Conservation (phyloP, 2,797 vertebrate genomes). For the Psittacula derbiana region DNA sequence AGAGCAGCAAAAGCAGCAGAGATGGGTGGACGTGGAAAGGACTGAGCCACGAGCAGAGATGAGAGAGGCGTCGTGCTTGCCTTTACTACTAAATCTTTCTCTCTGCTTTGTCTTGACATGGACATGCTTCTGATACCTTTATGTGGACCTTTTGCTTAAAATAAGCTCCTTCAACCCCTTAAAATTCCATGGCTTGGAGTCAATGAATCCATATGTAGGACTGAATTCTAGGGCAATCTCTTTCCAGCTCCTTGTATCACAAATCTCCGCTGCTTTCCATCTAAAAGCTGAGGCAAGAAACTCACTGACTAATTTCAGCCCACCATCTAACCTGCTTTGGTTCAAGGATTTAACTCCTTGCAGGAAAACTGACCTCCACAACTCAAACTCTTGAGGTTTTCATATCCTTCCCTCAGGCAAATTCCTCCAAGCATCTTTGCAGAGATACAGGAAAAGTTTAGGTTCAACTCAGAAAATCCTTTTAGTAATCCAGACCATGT, state of each 20-base stretch:
- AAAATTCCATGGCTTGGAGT: background rate
- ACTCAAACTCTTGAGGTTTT: background rate
- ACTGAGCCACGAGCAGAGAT: background rate
- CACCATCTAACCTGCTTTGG: background rate
- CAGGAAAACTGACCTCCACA: background rate
- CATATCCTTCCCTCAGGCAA: background rate
- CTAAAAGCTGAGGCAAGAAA: background rate
- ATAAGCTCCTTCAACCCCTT: background rate
- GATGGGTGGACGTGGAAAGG: background rate
- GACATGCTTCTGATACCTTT: accelerated
- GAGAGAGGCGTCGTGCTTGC: background rate
- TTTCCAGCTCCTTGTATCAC: background rate
- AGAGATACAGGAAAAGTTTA: background rate
- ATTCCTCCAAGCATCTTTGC: background rate
- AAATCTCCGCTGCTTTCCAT: background rate
- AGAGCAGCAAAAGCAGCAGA: background rate
- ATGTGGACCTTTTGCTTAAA: background rate
- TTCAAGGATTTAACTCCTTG: background rate
- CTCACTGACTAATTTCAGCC: background rate
- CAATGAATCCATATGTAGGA: background rate
- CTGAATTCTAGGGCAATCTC: background rate
- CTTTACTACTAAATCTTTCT: background rate
- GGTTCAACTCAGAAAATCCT: background rate
- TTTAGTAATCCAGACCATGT: background rate
- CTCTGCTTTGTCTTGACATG: background rate